Base-by-base conservation (phyloP, 2,888 invertebrate genomes). In the Cordilura impudica region DNA sequence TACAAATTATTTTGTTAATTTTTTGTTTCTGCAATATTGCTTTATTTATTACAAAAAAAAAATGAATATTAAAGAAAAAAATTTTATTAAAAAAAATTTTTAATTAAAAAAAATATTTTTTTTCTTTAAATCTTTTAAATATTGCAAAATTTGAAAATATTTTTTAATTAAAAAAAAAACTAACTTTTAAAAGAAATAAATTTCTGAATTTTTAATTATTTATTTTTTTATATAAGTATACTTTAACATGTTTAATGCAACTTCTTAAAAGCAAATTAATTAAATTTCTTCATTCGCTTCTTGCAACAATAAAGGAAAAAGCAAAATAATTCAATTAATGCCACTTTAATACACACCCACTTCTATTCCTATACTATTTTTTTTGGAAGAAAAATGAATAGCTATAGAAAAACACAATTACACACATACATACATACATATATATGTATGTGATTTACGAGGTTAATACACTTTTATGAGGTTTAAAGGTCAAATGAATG, bases 391-490 rank as follows among this genome's bases (percentile, higher is more conserved):
- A 23, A 1, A 19, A 31, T n/a, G n/a, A n/a, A 5, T 0, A 23
- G 1, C 8, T 12, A 19, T n/a, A 35, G 35, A 6, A 8, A 21
- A 49, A 16, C 10, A 14, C 1, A 8, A 19, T 35, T 16, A 63
- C n/a, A 63, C 18, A 49, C n/a, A 39, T 39, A 26, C 35, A 39
- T 16, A 49, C 49, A 47, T n/a, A 21, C 6, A 23, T 12, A n/a
- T 7, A 53, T 12, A 2, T 16, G 35, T 43, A 3, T 26, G 18
- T 19, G 29, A 54, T 54, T 54, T 54, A 54, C 53, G 47, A 60
- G 72, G 63, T 73, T 69, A 75, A 49, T 75, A 63, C 26, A 61
- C 69, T 63, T 61, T 54, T 53, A 69, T 47, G 16, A 29, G 69
- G 54, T 69, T 53, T 63, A 53, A 75, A 74, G 74, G 74, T 75